Percentiles rank a stretch among this genome's conserved stretches.
These are phyloP conservation scores for Dryococelus australis DNA, from an alignment of 2,888 invertebrate species.

Conservation along the genomic window DNA sequence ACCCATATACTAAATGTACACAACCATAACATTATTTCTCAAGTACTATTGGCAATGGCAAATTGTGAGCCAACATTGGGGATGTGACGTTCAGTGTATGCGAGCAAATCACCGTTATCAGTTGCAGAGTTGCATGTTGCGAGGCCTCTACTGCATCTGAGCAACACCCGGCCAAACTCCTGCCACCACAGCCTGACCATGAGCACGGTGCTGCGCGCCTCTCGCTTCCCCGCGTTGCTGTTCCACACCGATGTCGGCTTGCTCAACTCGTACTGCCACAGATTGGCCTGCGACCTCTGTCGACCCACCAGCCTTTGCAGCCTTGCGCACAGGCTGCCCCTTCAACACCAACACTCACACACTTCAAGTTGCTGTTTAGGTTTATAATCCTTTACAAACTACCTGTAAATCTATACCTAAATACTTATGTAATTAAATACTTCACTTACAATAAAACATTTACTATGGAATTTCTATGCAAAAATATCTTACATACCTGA, in stretches of 20 bases:
- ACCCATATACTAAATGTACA: no score
- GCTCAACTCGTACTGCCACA: slow-evolving; percentile 38
- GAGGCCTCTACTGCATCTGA: background rate
- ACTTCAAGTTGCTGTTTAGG: no score
- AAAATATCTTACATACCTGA: no score
- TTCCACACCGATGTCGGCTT: background rate
- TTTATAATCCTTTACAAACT: no score
- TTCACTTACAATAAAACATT: no score
- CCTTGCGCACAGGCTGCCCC: slow-evolving; percentile 33
- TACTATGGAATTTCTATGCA: no score
- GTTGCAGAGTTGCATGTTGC: background rate
- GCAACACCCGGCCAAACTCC: background rate
- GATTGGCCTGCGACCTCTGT: slow-evolving; percentile 33
- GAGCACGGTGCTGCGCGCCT: background rate
- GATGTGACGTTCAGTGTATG: no score
- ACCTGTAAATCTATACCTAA: no score
- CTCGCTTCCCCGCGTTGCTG: background rate
- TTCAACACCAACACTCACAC: background rate
- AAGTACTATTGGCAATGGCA: no score
- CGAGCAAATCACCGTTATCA: background rate
- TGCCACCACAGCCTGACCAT: background rate
- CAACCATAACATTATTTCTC: no score
- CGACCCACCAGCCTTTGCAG: slow-evolving; percentile 37
- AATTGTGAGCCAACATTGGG: no score
- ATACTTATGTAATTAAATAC: no score